Evolutionary conservation across 2,113 vertebrate genomes (phyloP), one percentile per base, ranked within the genome.

Genomic region (Tamias sibiricus): DNA sequence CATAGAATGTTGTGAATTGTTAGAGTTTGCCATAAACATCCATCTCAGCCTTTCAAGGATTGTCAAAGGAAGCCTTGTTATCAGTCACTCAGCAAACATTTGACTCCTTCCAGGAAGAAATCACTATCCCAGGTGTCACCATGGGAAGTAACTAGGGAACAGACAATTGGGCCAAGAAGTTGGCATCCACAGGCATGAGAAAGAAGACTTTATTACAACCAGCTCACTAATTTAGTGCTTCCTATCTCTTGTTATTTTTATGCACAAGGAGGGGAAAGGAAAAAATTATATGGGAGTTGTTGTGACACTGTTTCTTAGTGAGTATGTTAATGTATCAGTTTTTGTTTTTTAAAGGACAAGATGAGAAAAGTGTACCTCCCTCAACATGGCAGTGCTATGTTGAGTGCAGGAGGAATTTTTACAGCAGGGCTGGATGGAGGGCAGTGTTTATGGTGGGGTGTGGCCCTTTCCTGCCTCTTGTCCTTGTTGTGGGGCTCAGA

Each of bases 371-470:
- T 9, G 5, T 10, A 32, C 12, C 32, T 59, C 14, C 59, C 30
- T 80, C 47, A 68, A 2, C 35, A 1, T 6, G 12, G 52, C 37
- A 26, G 17, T 54, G 22, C 30, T 79, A 0, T 1, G 0, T 42
- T 35, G 42, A 54, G 13, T 16, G 28, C 44, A 19, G 7, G 20
- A 32, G 49, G 14, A 16, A 12, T 74, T 85, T 79, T 81, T 10
- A 16, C 19, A 54, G 16, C 9, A 5, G 44, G 20, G 52, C 1
- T 26, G 10, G 37, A 12, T 26, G 17, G 44, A 12, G 19, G 16
- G 7, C 9, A 10, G n/a, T 35, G 30, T 49, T 5, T 3, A 8
- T 17, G 1, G 8, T 11, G 24, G 14, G 4, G 4, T 20, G 24
- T 4, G 37, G 8, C 28, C 69, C 49, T 37, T 47, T 32, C 17